Evolutionary conservation across 2,888 invertebrate genomes (phyloP).

Genomic region (Tridacna crocea): DNA sequence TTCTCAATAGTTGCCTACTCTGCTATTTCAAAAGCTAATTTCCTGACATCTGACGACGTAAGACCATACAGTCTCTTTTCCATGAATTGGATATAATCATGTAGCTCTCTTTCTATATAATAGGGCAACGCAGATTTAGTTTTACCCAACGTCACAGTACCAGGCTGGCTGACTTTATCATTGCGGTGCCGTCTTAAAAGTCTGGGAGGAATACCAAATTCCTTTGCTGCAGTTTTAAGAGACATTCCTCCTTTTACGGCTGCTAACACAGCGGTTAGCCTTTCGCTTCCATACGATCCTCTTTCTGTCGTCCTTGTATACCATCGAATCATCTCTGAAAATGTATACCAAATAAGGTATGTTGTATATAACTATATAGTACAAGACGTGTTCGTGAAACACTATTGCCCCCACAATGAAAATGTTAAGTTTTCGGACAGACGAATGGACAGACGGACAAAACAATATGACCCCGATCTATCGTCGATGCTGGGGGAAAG

Average conservation of each 20-base stretch:
- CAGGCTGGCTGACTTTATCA: slow-evolving; percentile 19
- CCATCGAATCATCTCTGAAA: slow-evolving; percentile 11
- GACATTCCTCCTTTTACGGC: slow-evolving; percentile 23
- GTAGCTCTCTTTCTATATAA: slow-evolving; percentile 9
- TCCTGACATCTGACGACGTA: too few relatives aligned
- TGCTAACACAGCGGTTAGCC: too few relatives aligned
- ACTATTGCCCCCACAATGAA: too few relatives aligned
- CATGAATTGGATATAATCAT: slow-evolving; percentile 18
- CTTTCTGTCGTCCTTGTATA: slow-evolving; percentile 7
- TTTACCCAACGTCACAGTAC: too few relatives aligned
- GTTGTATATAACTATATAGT: neutral
- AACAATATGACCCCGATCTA: too few relatives aligned
- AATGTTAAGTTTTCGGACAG: neutral
- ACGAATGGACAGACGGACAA: neutral
- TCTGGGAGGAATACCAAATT: slow-evolving; percentile 7
- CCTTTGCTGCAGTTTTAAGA: slow-evolving; percentile 5
- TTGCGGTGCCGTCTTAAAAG: slow-evolving; percentile 11
- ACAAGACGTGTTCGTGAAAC: too few relatives aligned
- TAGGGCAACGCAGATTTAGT: too few relatives aligned
- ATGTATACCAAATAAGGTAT: too few relatives aligned
- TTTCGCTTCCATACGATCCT: slow-evolving; percentile 5
- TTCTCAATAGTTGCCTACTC: too few relatives aligned
- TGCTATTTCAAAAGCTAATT: too few relatives aligned
- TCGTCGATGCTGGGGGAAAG: too few relatives aligned
- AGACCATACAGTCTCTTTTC: slow-evolving; percentile 21